phyloP scores from a whole-genome alignment of 2,888 invertebrate species.

The Artemia sinica region DNA sequence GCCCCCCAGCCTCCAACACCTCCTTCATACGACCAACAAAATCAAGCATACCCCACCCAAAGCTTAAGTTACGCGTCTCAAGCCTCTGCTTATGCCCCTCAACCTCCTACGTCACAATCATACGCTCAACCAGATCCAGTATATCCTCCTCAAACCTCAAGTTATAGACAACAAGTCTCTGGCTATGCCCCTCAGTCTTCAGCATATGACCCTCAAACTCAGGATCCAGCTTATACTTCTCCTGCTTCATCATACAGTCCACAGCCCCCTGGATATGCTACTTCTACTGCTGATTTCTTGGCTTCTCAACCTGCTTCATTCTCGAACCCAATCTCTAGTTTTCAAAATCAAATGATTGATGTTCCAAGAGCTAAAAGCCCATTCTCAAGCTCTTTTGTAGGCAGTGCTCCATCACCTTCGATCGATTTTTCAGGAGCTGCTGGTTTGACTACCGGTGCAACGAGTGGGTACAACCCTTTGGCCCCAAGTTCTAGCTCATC shows the following conservation, averaged over 20 bases:
- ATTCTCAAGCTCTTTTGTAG: background rate
- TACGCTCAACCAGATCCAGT: background rate
- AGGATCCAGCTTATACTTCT: background rate
- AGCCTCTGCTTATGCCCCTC: background rate
- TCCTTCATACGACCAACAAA: background rate
- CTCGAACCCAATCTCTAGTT: too few species aligned
- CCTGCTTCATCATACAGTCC: slow-evolving; percentile 1
- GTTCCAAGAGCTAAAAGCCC: background rate
- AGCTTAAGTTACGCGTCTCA: background rate
- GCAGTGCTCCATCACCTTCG: background rate
- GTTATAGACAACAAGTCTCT: background rate
- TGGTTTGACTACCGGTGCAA: background rate
- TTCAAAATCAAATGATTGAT: background rate
- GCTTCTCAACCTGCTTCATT: background rate
- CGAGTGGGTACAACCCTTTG: background rate
- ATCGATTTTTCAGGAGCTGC: background rate
- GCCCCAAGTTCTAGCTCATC: background rate
- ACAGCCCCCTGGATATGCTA: background rate
- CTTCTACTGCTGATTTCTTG: background rate
- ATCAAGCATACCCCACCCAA: background rate
- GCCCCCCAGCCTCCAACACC: background rate
- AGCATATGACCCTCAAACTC: background rate
- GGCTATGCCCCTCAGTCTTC: background rate
- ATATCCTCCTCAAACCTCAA: background rate
- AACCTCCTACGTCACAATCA: background rate